Evolutionary conservation across 2,888 invertebrate genomes (phyloP), one percentile per base, ranked within the genome.

Genomic region (Chirona hameri): DNA sequence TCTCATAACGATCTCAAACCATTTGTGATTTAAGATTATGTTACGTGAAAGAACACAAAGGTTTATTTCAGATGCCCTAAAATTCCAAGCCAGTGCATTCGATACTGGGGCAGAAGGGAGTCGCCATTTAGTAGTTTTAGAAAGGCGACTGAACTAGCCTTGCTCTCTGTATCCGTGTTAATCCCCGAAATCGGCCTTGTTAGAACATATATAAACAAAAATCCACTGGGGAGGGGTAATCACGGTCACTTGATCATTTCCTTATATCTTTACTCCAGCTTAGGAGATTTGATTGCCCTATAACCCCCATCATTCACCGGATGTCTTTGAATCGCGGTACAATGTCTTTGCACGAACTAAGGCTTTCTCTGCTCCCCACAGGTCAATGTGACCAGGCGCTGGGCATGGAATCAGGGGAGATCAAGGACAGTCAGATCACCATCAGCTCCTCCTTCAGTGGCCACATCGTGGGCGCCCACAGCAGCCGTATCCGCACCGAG

Each of bases 381-480:
- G 65, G 27, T 10, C 65, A 65, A 27, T 65, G 65, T 27, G 65
- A 27, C 65, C 65, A 81, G 57, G 79, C 88, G 4, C 86, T 90
- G 83, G 90, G 90, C 80, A 89, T 90, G 89, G 88, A 89, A 85
- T 87, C 88, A 12, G 88, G 88, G 14, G 87, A 85, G 80, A 89
- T 90, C 82, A 86, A 87, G 57, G 88, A 89, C 85, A 85, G 86
- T 57, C 88, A 88, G 83, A 87, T 90, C 84, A 87, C 87, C 14
- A 89, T 89, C 79, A 89, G 88, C 82, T 89, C 89, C 7, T 87
- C 88, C 31, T 89, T 89, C 84, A 52, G 48, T 29, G 88, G 89
- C 85, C 52, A 83, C 76, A 83, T 81, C 52, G 84, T 84, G 21
- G 55, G 80, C 29, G 52, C 80, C 27, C 48, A 55, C 27, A 80